Conservation (phyloP, 2,888 invertebrate genomes). For the Tricholauxania praeusta region DNA sequence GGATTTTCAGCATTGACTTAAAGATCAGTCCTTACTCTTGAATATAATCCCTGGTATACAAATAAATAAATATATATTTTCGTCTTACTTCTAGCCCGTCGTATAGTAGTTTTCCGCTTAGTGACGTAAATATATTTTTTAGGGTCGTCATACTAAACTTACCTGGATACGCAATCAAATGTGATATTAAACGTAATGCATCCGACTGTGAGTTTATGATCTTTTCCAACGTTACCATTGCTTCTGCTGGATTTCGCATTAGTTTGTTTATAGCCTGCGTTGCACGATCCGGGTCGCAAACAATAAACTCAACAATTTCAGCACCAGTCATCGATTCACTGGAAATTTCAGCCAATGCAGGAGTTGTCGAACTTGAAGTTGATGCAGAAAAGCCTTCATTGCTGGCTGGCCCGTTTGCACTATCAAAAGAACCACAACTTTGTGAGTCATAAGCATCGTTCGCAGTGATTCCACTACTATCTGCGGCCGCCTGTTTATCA, state of each 20-base stretch:
- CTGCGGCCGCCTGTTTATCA: constrained; percentile 36
- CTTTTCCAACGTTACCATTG: constrained; percentile 62
- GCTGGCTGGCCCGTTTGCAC: constrained; percentile 42
- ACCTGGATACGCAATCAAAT: constrained; percentile 66
- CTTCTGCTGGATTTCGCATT: constrained; percentile 65
- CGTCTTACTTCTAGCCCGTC: no score
- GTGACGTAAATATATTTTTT: neutral
- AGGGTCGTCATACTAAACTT: constrained; percentile 20
- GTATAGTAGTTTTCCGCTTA: no score
- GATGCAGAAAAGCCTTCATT: constrained; percentile 41
- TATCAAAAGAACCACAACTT: constrained; percentile 64
- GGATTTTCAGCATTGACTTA: no score
- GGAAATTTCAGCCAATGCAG: constrained; percentile 47
- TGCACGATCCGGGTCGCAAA: constrained; percentile 64
- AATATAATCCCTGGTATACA: no score
- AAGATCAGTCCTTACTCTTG: no score
- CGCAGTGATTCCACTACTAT: constrained; percentile 48
- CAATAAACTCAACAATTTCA: constrained; percentile 65
- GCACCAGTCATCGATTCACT: constrained; percentile 61
- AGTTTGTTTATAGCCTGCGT: constrained; percentile 65
- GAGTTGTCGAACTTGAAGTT: constrained; percentile 18
- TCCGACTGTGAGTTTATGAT: constrained; percentile 66
- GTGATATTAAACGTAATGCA: constrained; percentile 65
- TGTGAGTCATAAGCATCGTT: constrained; percentile 57
- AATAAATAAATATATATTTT: no score